phyloP scores from a whole-genome alignment of 2,113 vertebrate genomes.

The Saccopteryx leptura region DNA sequence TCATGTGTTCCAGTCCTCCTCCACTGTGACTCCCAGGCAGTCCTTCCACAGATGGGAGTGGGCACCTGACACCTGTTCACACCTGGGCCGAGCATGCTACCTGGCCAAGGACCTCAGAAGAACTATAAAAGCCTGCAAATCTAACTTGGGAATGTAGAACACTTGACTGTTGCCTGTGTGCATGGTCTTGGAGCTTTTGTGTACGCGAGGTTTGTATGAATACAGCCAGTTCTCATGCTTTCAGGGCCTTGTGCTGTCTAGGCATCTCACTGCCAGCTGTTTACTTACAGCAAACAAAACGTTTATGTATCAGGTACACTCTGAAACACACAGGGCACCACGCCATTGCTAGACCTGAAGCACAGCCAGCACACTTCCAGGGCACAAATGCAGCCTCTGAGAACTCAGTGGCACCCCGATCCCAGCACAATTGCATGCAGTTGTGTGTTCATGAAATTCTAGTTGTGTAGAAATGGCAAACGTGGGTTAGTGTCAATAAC shows the following conservation, averaged over 20 bases:
- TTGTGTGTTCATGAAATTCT: too few relatives aligned
- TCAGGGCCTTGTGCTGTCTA: background rate
- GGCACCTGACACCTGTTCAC: background rate
- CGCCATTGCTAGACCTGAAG: fast-evolving
- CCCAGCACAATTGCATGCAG: fast-evolving
- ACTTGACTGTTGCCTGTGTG: fast-evolving
- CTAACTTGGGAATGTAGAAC: background rate
- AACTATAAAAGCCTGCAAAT: background rate
- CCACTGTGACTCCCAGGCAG: background rate
- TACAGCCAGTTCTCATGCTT: fast-evolving
- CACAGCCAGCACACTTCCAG: background rate
- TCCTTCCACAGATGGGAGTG: background rate
- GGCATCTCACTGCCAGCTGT: background rate
- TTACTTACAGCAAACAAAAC: background rate
- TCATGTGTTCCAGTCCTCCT: background rate
- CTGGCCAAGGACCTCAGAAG: background rate
- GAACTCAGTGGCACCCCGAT: background rate
- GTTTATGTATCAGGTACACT: fast-evolving
- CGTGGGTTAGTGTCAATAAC: background rate
- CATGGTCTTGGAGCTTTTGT: fast-evolving
- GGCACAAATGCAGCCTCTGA: background rate
- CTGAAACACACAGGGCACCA: background rate
- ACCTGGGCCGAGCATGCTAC: background rate
- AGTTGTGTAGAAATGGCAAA: background rate
- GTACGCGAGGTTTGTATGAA: fast-evolving